A percentile compares a stretch with the other conserved stretches of the same genome.
phyloP scores from a whole-genome alignment of 1,140 invertebrate species.

The Propsilocerus akamusi region DNA sequence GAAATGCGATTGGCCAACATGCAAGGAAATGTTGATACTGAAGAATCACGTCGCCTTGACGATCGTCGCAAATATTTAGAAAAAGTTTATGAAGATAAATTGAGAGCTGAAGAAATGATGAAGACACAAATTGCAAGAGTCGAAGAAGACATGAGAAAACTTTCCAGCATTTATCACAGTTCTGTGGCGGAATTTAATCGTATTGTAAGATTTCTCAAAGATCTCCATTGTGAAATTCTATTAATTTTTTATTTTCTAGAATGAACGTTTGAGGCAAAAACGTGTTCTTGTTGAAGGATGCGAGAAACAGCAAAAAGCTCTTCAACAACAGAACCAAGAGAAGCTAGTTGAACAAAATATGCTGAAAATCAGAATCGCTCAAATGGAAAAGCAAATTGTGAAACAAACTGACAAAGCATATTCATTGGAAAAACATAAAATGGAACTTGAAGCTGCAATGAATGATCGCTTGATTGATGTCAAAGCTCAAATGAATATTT shows the following conservation, averaged over 20 bases:
- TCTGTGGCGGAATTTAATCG: constrained; percentile 14
- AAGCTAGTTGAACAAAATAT: constrained; percentile 39
- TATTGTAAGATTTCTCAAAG: constrained; percentile 8
- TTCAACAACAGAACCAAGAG: constrained; percentile 28
- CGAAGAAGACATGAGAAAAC: constrained; percentile 29
- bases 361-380: constrained; percentile 31
- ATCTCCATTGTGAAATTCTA: constrained; percentile 13
- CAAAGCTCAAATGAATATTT: constrained; percentile 30
- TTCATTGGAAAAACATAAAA: constrained; percentile 33
- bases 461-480: constrained; percentile 38
- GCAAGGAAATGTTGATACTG: constrained; percentile 10
- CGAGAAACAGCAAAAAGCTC: constrained; percentile 29
- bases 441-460: constrained; percentile 35
- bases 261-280: constrained; percentile 26
- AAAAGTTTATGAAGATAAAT: neutral
- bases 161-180: constrained; percentile 22
- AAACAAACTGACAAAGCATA: constrained; percentile 33
- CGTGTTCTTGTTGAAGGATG: constrained; percentile 28
- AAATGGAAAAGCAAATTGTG: constrained; percentile 30
- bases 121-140: constrained; percentile 29
- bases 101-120: constrained; percentile 12
- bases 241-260: constrained; percentile 17
- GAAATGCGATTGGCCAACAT: constrained; percentile 10
- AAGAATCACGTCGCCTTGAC: constrained; percentile 13
- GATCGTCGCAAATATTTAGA: neutral